phyloP scores from a whole-genome alignment of 2,113 vertebrate genomes.

The Arizona elegans region DNA sequence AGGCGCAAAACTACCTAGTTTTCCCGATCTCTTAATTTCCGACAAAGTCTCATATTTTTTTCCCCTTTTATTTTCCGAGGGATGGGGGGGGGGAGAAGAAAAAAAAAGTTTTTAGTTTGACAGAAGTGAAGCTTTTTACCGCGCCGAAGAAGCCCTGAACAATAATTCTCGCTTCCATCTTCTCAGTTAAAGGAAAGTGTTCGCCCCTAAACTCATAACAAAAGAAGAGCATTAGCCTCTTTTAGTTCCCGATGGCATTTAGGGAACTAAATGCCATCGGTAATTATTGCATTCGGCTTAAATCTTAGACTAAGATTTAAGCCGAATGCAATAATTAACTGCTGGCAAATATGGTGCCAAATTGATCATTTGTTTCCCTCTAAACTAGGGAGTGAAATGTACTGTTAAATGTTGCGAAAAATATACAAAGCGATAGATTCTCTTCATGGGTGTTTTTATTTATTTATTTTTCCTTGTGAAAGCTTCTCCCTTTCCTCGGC shows the following conservation, averaged over 20 bases:
- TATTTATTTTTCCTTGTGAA: slow-evolving; percentile 4
- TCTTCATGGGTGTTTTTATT: not conserved
- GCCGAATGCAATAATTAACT: not conserved
- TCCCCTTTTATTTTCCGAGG: not conserved
- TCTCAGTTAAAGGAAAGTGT: not conserved
- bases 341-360: not conserved
- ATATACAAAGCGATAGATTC: not conserved
- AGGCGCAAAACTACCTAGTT: not conserved
- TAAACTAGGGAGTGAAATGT: accelerated
- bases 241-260: not conserved
- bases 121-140: not conserved
- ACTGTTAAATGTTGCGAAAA: not conserved
- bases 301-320: not conserved
- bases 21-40: not conserved
- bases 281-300: too few species aligned
- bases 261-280: too few species aligned
- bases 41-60: not conserved
- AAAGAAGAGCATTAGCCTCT: not conserved
- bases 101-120: not conserved
- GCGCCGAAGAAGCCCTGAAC: not conserved
- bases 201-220: not conserved
- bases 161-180: not conserved
- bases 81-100: not conserved
- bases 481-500: not conserved
- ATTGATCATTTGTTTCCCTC: not conserved